Evolutionary conservation across 92 coral and sea anemone genomes (phyloP), one percentile per base, ranked within the genome.

Genomic region (Porites cylindrica): DNA sequence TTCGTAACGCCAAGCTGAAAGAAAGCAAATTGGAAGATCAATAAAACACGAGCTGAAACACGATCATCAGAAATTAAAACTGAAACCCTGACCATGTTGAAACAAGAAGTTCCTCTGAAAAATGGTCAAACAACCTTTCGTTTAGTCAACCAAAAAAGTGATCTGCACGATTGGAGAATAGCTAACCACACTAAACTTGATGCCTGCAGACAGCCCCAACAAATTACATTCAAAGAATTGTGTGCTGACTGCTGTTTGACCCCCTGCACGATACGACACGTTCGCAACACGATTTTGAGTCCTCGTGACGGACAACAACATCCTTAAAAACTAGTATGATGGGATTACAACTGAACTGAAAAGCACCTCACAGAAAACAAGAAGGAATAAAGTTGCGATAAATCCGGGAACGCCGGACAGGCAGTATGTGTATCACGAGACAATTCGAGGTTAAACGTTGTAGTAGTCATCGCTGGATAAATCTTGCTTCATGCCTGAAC

Each of bases 1-100:
- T 60, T 73, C 53, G 85, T 69, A 69, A 66, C 74, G 24, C 51
- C 53, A 69, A 83, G 70, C 87, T 83, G 70, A 29, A 83, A 72
- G 79, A 66, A 86, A 75, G 83, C 59, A 85, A 88, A 77, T 83
- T 85, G 90, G 85, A 85, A 85, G 83, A 74, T 75, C 66, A 90
- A 70, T 86, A 79, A 78, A 86, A 86, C 70, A 80, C 80, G 64
- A 79, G 29, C 85, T 71, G 53, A 51, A 17, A 79, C 38, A 10
- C 7, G 11, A 54, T 26, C 11, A 51, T 43, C 58, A 43, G 69
- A 56, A 70, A 70, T 24, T 16, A 58, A 54, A 80, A 80, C 50
- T 67, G 85, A 81, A 81, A 81, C 85, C 76, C 47, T 68, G 76
- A 72, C 66, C 10, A 20, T 18, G 53, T 10, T 52, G 67, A 68